Evolutionary conservation across 2,888 invertebrate genomes (phyloP).

Genomic region (Zygothrica quintamaculata): DNA sequence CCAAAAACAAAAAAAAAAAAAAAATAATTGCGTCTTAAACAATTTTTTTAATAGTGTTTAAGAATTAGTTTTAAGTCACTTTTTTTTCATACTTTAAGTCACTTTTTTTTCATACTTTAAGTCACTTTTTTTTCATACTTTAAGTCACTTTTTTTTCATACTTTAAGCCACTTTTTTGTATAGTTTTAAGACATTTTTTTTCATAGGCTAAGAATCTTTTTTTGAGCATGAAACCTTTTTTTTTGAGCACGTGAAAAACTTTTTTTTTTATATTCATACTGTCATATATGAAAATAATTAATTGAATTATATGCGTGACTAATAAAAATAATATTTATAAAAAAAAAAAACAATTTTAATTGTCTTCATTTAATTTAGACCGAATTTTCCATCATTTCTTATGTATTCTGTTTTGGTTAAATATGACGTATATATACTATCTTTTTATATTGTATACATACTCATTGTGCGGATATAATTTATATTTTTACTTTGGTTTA

Average conservation of each 20-base stretch:
- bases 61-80: slow-evolving; percentile 43
- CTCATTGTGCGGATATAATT: no score
- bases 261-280: slow-evolving; percentile 34
- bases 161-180: no score
- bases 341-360: neutral
- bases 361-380: no score
- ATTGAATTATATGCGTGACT: slow-evolving; percentile 1
- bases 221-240: slow-evolving; percentile 65
- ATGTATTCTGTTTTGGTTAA: no score
- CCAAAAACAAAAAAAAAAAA: slow-evolving; percentile 32
- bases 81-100: slow-evolving; percentile 40
- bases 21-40: slow-evolving; percentile 38
- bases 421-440: no score
- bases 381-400: no score
- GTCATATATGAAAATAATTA: neutral
- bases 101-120: slow-evolving; percentile 41
- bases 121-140: slow-evolving; percentile 30
- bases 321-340: slow-evolving; percentile 7
- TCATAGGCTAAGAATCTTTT: slow-evolving; percentile 41
- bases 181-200: slow-evolving; percentile 38
- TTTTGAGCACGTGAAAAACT: slow-evolving; percentile 60
- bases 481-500: no score
- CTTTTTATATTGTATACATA: no score
- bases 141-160: slow-evolving; percentile 33
- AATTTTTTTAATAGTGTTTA: slow-evolving; percentile 30